These are phyloP conservation scores for Leptopilina clavipes DNA, from an alignment of 1,140 invertebrate genomes.

Conservation along the genomic window DNA sequence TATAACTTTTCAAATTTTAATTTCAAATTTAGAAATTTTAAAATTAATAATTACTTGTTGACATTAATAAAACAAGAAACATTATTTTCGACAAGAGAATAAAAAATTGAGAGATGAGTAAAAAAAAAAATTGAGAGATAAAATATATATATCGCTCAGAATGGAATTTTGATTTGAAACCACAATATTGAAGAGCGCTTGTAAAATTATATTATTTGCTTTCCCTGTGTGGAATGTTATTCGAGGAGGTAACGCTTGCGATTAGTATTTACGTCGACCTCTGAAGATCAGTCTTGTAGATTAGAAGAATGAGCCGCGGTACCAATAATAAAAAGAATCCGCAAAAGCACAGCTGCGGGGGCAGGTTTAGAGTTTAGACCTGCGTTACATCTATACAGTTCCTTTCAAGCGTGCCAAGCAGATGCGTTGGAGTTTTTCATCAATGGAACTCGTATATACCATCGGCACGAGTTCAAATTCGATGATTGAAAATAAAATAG, in stretches of 20 bases:
- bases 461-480: constrained; percentile 29
- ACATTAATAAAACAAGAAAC: no score
- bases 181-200: not conserved
- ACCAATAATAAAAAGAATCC: constrained; percentile 33
- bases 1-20: no score
- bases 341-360: constrained; percentile 34
- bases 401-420: constrained; percentile 33
- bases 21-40: no score
- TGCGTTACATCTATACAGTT: constrained; percentile 31
- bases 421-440: constrained; percentile 18
- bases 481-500: constrained; percentile 34
- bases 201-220: constrained; percentile 6
- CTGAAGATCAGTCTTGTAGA: constrained; percentile 27
- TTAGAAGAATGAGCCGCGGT: constrained; percentile 27
- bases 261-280: constrained; percentile 35
- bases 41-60: no score
- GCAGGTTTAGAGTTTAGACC: constrained; percentile 33
- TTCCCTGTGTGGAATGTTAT: constrained; percentile 7
- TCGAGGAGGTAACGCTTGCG: constrained; percentile 30
- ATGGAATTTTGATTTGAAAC: not conserved
- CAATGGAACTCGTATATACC: constrained; percentile 14
- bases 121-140: no score
- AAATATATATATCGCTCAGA: no score
- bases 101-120: no score
- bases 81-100: no score